A percentile compares a stretch with the other conserved stretches of the same genome.
Conservation (phyloP, 2,113 vertebrate species). For the Charina bottae region DNA sequence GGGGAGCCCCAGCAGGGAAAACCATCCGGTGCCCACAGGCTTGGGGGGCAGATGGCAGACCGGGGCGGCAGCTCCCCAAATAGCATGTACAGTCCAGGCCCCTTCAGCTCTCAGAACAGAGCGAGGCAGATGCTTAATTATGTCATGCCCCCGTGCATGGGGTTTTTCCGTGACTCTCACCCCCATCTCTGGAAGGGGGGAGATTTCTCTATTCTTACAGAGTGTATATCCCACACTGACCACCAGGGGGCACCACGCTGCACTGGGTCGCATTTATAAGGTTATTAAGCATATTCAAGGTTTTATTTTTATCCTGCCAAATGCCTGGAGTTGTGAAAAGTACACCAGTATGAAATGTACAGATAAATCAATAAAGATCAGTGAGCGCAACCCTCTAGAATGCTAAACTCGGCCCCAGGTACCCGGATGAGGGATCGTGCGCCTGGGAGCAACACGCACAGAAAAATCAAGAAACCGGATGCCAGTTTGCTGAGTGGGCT, state of each 20-base stretch:
- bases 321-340: background rate
- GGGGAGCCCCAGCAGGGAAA: no score
- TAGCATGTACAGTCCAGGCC: no score
- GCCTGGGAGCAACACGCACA: background rate
- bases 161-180: no score
- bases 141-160: no score
- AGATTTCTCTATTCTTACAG: no score
- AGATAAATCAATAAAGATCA: background rate
- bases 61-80: no score
- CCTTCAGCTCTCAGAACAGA: no score
- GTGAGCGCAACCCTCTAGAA: background rate
- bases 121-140: no score
- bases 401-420: background rate
- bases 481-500: background rate
- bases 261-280: background rate
- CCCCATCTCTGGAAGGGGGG: no score
- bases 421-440: background rate
- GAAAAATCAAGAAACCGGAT: background rate
- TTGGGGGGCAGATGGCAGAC: no score
- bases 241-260: background rate
- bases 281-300: background rate
- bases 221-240: background rate
- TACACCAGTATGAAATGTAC: background rate
- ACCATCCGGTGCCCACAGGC: no score
- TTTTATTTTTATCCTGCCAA: background rate